These are phyloP conservation scores for Acanthaster planci DNA, from an alignment of 35 echinoderm and acorn worm species.

Conservation along the genomic window DNA sequence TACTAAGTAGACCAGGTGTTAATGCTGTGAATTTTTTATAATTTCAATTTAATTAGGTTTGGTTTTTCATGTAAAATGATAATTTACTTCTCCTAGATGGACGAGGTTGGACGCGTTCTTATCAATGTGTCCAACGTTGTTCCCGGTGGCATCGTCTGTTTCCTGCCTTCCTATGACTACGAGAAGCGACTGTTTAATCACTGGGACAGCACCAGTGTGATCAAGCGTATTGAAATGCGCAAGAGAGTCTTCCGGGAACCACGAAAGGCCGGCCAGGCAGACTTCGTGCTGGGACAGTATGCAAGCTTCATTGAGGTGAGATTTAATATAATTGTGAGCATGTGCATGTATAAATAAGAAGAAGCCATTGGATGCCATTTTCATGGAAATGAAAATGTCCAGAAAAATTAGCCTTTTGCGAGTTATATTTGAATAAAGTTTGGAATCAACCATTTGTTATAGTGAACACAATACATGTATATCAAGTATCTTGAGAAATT, in stretches of 20 bases:
- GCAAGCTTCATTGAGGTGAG: conserved; percentile 79
- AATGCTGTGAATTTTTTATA: no score
- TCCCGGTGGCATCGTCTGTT: conserved; percentile 93
- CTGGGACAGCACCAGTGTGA: conserved; percentile 79
- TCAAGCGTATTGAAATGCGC: conserved; percentile 64
- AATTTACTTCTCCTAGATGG: conserved; percentile 66
- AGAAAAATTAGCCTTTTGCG: no score
- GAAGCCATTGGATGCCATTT: no score
- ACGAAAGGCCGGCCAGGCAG: conserved; percentile 84
- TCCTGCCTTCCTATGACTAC: conserved; percentile 98
- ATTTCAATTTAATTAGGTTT: no score
- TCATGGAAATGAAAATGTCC: no score
- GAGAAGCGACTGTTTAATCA: conserved; percentile 75
- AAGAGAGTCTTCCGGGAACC: conserved; percentile 92
- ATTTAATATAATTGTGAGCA: no score
- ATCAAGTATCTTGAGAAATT: no score
- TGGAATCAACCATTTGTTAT: no score
- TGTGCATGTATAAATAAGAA: no score
- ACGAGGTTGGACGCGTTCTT: conserved; percentile 90
- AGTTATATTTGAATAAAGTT: no score
- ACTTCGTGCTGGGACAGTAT: conserved; percentile 83
- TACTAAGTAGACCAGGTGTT: no score
- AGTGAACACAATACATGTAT: no score
- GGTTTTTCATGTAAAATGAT: conserved; percentile 6
- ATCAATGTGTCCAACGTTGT: conserved; percentile 82